Evolutionary conservation across 2,113 vertebrate genomes (phyloP).

Genomic region (Channa maculata): DNA sequence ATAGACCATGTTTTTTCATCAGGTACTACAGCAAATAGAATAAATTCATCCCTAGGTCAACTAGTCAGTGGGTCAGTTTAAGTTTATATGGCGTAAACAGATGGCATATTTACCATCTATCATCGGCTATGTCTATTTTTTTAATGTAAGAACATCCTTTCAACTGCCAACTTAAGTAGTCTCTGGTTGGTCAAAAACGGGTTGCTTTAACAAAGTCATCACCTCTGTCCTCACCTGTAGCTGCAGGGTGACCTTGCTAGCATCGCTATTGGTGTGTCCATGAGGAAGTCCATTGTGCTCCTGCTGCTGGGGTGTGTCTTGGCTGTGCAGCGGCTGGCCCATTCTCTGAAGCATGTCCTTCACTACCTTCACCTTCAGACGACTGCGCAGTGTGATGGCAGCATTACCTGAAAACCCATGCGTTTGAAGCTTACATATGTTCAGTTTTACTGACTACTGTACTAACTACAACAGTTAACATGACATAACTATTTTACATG

Average conservation of each 20-base stretch:
- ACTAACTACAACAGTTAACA: neutral
- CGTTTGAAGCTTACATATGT: neutral
- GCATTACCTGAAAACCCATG: slow-evolving; percentile 79
- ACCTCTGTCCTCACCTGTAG: slow-evolving; percentile 78
- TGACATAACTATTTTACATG: neutral
- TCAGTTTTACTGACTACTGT: no score
- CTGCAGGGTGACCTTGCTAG: slow-evolving; percentile 83
- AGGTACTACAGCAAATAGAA: no score
- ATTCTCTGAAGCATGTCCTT: slow-evolving; percentile 81
- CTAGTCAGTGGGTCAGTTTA: no score
- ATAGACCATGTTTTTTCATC: no score
- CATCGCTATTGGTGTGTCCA: slow-evolving; percentile 73
- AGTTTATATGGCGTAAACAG: no score
- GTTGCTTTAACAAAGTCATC: neutral
- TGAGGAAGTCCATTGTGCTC: slow-evolving; percentile 78
- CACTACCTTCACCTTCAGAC: slow-evolving; percentile 86
- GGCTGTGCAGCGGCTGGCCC: slow-evolving; percentile 33
- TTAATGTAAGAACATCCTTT: no score
- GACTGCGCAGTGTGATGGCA: slow-evolving; percentile 85
- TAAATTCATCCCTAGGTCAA: no score
- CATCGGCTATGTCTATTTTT: no score
- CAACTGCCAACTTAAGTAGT: no score
- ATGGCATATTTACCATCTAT: no score
- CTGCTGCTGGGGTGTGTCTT: slow-evolving; percentile 40
- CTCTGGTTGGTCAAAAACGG: no score